Percentiles rank a stretch among this genome's conserved stretches.
phyloP scores from a whole-genome alignment of 2,797 vertebrate species.

The Acanthopagrus latus region DNA sequence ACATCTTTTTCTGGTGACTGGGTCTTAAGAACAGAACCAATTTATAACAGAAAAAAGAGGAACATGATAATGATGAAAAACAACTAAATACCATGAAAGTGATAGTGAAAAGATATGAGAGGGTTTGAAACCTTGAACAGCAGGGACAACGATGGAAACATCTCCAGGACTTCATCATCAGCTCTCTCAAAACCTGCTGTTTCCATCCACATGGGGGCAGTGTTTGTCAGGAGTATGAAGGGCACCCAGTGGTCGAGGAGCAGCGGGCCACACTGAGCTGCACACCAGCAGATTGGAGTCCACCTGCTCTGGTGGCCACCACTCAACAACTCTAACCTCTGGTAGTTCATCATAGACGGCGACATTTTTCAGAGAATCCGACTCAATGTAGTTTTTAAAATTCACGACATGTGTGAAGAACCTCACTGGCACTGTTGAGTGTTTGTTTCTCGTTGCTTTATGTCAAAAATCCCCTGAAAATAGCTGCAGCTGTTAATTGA shows the following conservation, averaged over 20 bases:
- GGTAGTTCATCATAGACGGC: neutral
- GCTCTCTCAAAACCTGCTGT: neutral
- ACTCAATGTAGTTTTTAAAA: conserved; percentile 40
- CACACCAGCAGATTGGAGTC: conserved; percentile 31
- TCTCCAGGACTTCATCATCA: neutral
- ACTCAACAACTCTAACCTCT: conserved; percentile 45
- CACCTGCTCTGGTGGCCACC: conserved; percentile 60
- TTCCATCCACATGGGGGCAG: conserved; percentile 74
- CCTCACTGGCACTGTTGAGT: conserved; percentile 20
- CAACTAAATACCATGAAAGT: too few species aligned
- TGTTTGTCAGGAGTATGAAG: conserved; percentile 44
- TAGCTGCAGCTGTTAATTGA: conserved; percentile 62
- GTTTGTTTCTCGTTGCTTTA: conserved; percentile 29
- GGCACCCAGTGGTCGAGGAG: neutral
- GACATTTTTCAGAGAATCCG: conserved; percentile 25
- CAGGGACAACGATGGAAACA: neutral
- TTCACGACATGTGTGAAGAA: conserved; percentile 21
- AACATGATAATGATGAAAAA: too few species aligned
- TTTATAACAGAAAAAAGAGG: too few species aligned
- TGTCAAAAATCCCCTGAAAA: conserved; percentile 37
- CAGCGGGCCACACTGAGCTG: conserved; percentile 6
- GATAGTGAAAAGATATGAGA: too few species aligned
- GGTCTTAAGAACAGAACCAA: too few species aligned
- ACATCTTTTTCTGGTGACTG: too few species aligned
- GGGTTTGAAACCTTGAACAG: neutral